Conservation (phyloP, 2,113 vertebrate species). For the Ondatra zibethicus region DNA sequence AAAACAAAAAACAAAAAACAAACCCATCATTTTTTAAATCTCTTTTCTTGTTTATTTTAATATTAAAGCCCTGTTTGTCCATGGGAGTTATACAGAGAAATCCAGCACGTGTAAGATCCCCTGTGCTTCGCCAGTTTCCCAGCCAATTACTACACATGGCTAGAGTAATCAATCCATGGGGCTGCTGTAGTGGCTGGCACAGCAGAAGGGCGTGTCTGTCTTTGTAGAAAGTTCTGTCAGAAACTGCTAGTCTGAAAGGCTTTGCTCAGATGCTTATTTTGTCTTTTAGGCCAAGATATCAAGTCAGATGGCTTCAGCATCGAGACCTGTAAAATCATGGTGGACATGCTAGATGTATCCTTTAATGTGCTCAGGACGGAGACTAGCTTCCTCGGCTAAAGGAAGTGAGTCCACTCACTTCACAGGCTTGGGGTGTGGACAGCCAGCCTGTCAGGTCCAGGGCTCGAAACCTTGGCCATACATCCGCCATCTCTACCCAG, state of each 20-base stretch:
- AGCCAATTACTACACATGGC: not conserved
- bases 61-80: not conserved
- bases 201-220: accelerated
- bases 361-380: conserved; percentile 39
- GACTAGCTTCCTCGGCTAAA: not conserved
- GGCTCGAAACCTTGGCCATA: not conserved
- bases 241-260: accelerated
- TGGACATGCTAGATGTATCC: conserved; percentile 97
- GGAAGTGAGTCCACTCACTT: not conserved
- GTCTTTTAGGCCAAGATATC: conserved; percentile 91
- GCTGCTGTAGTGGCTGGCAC: accelerated
- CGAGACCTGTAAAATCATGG: conserved; percentile 93
- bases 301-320: conserved; percentile 95
- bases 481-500: accelerated
- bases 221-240: not conserved
- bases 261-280: not conserved
- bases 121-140: accelerated
- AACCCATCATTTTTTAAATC: not conserved
- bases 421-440: not conserved
- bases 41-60: not conserved
- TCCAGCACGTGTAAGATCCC: not conserved
- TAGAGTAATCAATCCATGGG: not conserved
- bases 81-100: not conserved
- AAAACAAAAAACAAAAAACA: not conserved
- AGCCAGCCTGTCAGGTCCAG: too few species aligned